These are phyloP conservation scores for Nycteola revayana DNA, from an alignment of 2,888 invertebrate species.

Conservation along the genomic window DNA sequence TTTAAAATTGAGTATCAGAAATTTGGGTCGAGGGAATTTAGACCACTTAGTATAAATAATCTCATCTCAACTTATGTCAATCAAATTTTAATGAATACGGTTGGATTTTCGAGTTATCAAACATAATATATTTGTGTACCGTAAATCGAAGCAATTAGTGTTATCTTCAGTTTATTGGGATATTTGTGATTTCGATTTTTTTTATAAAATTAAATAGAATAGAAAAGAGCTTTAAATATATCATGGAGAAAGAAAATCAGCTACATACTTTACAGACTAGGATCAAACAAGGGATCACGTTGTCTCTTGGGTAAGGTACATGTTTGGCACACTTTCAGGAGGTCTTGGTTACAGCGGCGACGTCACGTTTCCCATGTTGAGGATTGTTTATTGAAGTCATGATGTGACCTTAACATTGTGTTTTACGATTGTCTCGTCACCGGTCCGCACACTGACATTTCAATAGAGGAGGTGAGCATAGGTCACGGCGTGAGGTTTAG, in stretches of 20 bases:
- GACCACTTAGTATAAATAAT: too few species aligned
- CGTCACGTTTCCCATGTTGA: constrained; percentile 77
- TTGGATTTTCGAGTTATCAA: too few species aligned
- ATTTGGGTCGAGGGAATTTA: too few species aligned
- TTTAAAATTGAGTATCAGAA: too few species aligned
- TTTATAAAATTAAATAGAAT: too few species aligned
- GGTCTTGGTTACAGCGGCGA: constrained; percentile 65
- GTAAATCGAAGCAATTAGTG: too few species aligned
- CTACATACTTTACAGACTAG: constrained; percentile 24
- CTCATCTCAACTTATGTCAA: too few species aligned
- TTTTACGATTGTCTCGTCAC: constrained; percentile 81
- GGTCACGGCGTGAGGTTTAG: constrained; percentile 72
- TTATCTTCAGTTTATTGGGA: too few species aligned
- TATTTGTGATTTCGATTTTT: too few species aligned
- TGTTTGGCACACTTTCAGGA: constrained; percentile 72
- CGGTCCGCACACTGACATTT: constrained; percentile 76
- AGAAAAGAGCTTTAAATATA: too few species aligned
- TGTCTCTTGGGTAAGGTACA: constrained; percentile 54
- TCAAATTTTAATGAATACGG: too few species aligned
- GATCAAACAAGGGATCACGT: constrained; percentile 48
- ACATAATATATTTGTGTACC: too few species aligned
- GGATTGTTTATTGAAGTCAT: constrained; percentile 80
- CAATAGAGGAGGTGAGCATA: constrained; percentile 76
- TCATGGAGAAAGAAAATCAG: constrained; percentile 22
- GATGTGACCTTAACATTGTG: constrained; percentile 81